These are phyloP conservation scores for Microcebus tavaratra DNA, from an alignment of 2,113 vertebrate species.

Conservation along the genomic window DNA sequence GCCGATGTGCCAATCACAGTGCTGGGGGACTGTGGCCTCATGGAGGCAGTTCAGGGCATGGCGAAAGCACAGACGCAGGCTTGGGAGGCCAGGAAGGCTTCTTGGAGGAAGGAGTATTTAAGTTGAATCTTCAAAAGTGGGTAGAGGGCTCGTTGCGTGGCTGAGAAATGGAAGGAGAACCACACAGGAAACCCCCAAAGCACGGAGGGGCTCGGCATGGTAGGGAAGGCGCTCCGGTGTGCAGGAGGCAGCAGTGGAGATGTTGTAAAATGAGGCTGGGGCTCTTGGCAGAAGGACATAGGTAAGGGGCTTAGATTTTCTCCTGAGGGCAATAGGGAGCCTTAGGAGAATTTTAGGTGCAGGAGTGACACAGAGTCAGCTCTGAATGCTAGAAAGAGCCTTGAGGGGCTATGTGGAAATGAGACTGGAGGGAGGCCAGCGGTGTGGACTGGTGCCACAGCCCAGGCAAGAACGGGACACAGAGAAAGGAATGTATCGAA, in stretches of 20 bases:
- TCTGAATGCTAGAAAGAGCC: background rate
- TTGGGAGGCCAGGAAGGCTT: background rate
- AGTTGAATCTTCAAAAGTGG: background rate
- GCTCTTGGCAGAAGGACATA: background rate
- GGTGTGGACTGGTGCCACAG: too few species aligned
- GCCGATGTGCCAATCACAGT: rapidly evolving
- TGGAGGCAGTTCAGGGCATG: rapidly evolving
- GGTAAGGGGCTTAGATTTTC: background rate
- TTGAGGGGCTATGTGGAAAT: background rate
- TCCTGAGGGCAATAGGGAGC: background rate
- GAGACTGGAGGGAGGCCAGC: background rate
- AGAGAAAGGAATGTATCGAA: background rate
- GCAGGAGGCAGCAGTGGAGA: background rate
- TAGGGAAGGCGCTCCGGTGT: background rate
- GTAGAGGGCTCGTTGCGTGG: background rate
- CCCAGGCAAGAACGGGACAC: background rate
- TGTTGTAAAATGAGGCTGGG: background rate
- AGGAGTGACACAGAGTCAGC: background rate
- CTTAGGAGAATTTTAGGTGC: background rate
- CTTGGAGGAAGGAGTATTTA: background rate
- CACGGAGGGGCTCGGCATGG: background rate
- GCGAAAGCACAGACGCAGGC: background rate
- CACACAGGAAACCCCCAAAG: background rate
- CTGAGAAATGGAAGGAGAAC: background rate
- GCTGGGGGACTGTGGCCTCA: background rate